Base-by-base conservation (phyloP, 2,888 invertebrate species). In the Muscina levida region DNA sequence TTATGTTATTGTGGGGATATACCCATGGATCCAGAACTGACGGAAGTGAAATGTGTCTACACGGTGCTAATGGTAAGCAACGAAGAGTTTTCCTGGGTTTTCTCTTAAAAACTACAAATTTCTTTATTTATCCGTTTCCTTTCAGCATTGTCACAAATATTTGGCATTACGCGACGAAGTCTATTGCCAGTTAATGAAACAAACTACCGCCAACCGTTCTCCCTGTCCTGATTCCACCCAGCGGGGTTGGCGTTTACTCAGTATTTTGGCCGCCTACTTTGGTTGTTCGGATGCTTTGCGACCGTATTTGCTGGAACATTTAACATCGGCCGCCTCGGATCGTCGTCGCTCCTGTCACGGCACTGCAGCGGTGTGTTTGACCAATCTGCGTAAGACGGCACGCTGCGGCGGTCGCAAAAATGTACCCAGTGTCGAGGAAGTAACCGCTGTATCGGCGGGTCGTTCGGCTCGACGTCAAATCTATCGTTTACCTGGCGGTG, bases 161-260 rank as follows among this genome's bases (percentile, higher is more conserved):
- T 94, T 95, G 72, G 94, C 95, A 80, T 92, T 99, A 17, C 93
- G 97, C 8, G 98, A 99, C 90, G 99, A 99, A 91, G 96, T 98
- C 73, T 99, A 98, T 91, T 98, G 98, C 89, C 99, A 99, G 91
- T 92, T 99, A 82, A 98, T 98, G 96, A 98, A 98, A 91, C 99
- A 99, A 92, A 98, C 98, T 11, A 99, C 98, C 6, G 97, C 96
- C 87, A 98, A 99, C 92, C 95, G 97, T 84, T 97, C 97, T 26
- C 93, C 95, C 72, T 94, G 95, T 83, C 93, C 95, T 15, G 98
- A 98, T 90, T 97, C 97, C 68, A 96, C 96, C 88, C 97, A 97
- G 90, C 94, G 97, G 72, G 99, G 98, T 39, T 99, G 99, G 99
- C 92, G 98, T 6, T 93, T 99, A 82, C 95, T 99, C 89, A 97